Evolutionary conservation across 2,797 vertebrate species (phyloP), one percentile per base, ranked within the genome.

Genomic region (Pangasius larnaudii): DNA sequence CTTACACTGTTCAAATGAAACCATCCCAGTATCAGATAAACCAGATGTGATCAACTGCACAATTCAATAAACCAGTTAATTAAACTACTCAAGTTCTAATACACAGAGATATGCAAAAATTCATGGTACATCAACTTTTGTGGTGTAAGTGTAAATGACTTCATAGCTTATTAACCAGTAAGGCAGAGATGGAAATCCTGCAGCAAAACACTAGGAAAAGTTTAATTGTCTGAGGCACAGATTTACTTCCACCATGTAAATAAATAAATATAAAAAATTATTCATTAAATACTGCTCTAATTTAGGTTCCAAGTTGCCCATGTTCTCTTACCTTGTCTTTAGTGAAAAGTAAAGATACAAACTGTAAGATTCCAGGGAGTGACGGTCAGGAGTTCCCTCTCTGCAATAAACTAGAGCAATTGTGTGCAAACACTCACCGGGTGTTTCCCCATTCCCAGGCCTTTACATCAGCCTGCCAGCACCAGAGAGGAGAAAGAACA

Each of bases 371-470:
- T 89, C 72, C 90, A 90, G 91, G 91, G 92, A 90, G 93, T 92
- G 78, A 89, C 46, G 49, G 88, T 87, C 63, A 88, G 89, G 89
- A 91, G 86, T 90, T 91, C 91, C 88, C 90, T 85, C 75, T 89
- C 86, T 87, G 84, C 85, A 88, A 87, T 79, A 89, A 88, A 89
- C 16, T 42, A 86, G 87, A 75, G 89, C 58, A 78, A 87, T 30
- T 77, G 86, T 53, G 85, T 85, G 79, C 93, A 94, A 93, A 91
- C 94, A 93, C 94, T 94, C 94, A 92, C 93, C 94, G 94, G 95
- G 96, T 96, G 94, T 96, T 95, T 94, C 95, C 95, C 95, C 94
- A 92, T 94, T 93, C 94, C 88, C 91, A 90, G 92, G 94, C 93
- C 92, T 92, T 94, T 94, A 93, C 93, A 95, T 95, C 94, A 95